Percentiles rank a stretch among this genome's conserved stretches.
phyloP scores from a whole-genome alignment of 2,797 vertebrate species.

The Notolabrus celidotus region DNA sequence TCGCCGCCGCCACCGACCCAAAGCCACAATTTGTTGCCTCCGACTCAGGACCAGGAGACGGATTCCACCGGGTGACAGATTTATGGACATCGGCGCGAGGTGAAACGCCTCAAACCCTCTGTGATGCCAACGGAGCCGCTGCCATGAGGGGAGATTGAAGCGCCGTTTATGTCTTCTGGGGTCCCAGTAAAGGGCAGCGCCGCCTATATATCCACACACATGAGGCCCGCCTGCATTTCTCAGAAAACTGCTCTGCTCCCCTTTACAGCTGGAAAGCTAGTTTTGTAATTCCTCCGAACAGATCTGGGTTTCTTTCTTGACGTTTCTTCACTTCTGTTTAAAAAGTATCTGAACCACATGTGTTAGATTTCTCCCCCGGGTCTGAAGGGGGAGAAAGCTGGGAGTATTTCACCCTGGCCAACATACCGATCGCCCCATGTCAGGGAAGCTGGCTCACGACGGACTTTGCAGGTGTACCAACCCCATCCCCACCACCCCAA shows the following conservation, averaged over 20 bases:
- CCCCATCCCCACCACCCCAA: conserved; percentile 48
- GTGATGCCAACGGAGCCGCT: conserved; percentile 85
- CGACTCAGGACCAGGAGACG: conserved; percentile 84
- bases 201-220: conserved; percentile 76
- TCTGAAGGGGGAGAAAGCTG: conserved; percentile 59
- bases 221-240: conserved; percentile 52
- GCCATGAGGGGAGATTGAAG: conserved; percentile 83
- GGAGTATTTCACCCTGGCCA: conserved; percentile 75
- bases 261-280: conserved; percentile 54
- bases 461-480: conserved; percentile 76
- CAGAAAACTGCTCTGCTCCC: conserved; percentile 48
- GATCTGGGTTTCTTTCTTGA: conserved; percentile 61
- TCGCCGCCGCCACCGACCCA: conserved; percentile 76
- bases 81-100: conserved; percentile 89
- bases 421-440: conserved; percentile 61
- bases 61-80: conserved; percentile 93
- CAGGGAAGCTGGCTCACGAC: conserved; percentile 72
- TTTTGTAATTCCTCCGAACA: conserved; percentile 59
- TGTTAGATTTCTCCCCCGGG: conserved; percentile 65
- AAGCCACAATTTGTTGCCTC: conserved; percentile 94
- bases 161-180: conserved; percentile 83
- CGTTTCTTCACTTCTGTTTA: conserved; percentile 64
- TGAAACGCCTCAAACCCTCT: conserved; percentile 87
- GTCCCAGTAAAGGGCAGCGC: conserved; percentile 78
- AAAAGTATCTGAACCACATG: conserved; percentile 78